Conservation (phyloP, 2,113 vertebrate species). For the Chascanopsetta lugubris region DNA sequence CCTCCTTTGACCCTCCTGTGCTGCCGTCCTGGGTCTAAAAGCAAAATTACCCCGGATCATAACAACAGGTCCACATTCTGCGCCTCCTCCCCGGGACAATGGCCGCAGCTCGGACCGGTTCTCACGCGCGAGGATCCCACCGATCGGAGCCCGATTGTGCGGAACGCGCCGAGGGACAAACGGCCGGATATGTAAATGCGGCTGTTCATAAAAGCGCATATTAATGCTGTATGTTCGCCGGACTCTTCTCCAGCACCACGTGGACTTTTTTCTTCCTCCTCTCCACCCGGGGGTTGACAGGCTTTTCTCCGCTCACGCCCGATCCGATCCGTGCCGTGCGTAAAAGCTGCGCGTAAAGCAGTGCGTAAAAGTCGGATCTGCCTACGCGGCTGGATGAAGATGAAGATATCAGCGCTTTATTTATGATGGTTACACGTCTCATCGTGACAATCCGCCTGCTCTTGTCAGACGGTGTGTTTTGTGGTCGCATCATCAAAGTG, state of each 20-base stretch:
- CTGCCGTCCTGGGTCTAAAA: conserved; percentile 69
- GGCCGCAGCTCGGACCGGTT: conserved; percentile 49
- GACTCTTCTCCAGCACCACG: conserved; percentile 47
- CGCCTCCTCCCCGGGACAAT: conserved; percentile 62
- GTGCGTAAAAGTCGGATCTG: conserved; percentile 51
- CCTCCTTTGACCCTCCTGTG: conserved; percentile 77
- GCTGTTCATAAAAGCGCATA: conserved; percentile 39
- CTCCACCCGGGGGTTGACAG: conserved; percentile 2
- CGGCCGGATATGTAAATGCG: conserved; percentile 63
- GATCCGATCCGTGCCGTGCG: conserved; percentile 37
- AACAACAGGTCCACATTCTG: conserved; percentile 77
- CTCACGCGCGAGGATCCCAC: conserved; percentile 56
- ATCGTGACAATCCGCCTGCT: conserved; percentile 45
- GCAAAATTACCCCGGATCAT: conserved; percentile 77
- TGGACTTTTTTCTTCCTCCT: conserved; percentile 38
- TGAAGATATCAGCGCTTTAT: conserved; percentile 71
- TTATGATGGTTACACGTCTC: conserved; percentile 67
- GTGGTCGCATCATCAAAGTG: conserved; percentile 49
- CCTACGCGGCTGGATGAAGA: conserved; percentile 33
- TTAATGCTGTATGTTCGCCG: conserved; percentile 32
- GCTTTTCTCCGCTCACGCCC: conserved; percentile 27
- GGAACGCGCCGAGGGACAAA: conserved; percentile 28
- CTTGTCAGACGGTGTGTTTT: conserved; percentile 41
- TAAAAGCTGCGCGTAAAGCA: conserved; percentile 50
- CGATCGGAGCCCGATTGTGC: conserved; percentile 38